Evolutionary conservation across 2,797 vertebrate species (phyloP).

Genomic region (Sitta carolinensis): DNA sequence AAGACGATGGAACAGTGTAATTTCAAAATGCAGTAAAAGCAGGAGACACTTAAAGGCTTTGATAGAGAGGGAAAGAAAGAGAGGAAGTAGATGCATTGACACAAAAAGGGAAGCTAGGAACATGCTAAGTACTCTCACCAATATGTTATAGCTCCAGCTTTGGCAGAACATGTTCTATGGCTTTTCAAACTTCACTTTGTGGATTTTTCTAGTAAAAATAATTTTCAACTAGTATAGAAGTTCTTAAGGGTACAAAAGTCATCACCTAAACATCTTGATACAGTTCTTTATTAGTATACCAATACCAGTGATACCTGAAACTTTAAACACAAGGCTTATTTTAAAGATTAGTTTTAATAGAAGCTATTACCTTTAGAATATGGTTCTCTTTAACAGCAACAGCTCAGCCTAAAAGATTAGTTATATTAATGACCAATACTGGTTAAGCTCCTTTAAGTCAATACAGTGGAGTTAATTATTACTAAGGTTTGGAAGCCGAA

Average conservation of each 20-base stretch:
- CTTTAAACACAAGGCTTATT: not conserved
- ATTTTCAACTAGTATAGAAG: not conserved
- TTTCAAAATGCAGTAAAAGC: not conserved
- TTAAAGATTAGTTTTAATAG: slow-evolving; percentile 44
- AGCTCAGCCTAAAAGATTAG: slow-evolving; percentile 54
- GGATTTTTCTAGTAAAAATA: not conserved
- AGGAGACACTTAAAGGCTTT: not conserved
- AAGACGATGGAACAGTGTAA: not conserved
- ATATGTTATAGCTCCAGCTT: not conserved
- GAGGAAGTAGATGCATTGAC: not conserved
- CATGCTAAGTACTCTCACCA: not conserved
- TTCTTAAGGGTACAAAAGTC: not conserved
- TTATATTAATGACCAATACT: slow-evolving; percentile 26
- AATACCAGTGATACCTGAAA: not conserved
- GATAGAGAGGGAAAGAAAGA: not conserved
- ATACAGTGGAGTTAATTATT: slow-evolving; percentile 59
- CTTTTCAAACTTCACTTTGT: not conserved
- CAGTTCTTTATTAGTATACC: not conserved
- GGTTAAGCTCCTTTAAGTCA: slow-evolving; percentile 47
- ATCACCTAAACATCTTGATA: not conserved
- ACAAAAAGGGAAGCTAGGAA: not conserved
- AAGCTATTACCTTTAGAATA: slow-evolving; percentile 14
- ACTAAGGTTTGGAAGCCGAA: slow-evolving; percentile 47
- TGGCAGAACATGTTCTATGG: not conserved
- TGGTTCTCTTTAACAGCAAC: not conserved